These are phyloP conservation scores for Equus quagga DNA, from an alignment of 2,113 vertebrate species.

Conservation along the genomic window DNA sequence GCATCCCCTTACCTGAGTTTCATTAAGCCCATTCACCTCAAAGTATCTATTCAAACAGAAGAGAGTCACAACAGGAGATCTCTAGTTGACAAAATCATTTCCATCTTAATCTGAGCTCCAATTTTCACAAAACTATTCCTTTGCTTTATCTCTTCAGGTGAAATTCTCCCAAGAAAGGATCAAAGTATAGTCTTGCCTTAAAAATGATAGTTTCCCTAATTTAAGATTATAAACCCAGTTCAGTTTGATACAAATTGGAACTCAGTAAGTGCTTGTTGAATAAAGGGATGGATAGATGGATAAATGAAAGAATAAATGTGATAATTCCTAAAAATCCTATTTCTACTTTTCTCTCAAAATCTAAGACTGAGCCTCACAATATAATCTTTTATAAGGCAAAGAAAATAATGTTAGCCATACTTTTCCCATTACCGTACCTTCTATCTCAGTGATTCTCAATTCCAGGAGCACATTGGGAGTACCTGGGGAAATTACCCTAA, in stretches of 20 bases:
- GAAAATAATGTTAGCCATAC: neutral
- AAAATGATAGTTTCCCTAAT: neutral
- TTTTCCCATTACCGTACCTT: neutral
- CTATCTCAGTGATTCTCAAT: neutral
- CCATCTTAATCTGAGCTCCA: neutral
- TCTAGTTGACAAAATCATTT: neutral
- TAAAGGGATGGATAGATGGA: neutral
- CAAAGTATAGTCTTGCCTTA: neutral
- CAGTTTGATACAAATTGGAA: neutral
- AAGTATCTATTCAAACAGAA: neutral
- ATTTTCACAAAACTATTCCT: neutral
- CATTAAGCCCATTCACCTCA: neutral
- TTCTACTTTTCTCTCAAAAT: constrained; percentile 5
- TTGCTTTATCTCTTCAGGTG: neutral
- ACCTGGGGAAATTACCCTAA: constrained; percentile 4
- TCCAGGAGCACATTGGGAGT: constrained; percentile 11
- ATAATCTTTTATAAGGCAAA: neutral
- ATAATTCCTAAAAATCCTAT: neutral
- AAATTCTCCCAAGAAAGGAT: constrained; percentile 11
- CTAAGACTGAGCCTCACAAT: neutral
- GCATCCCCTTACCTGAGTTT: neutral
- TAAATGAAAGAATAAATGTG: neutral
- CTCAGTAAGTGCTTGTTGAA: neutral
- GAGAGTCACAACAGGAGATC: neutral
- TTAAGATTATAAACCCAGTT: neutral